Base-by-base conservation (phyloP, 2,113 vertebrate genomes). In the Sinocyclocheilus grahami region DNA sequence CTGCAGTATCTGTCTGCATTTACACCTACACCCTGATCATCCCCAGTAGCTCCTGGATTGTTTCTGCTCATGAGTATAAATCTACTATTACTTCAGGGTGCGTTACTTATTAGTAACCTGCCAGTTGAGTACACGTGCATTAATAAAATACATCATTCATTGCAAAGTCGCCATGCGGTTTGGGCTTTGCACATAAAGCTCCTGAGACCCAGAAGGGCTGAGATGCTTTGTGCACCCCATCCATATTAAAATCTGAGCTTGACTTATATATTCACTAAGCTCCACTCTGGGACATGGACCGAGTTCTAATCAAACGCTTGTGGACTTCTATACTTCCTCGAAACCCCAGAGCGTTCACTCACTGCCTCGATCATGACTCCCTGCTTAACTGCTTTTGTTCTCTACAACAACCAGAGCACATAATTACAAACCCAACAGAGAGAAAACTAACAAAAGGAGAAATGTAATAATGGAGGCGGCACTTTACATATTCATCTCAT, bases 381-480 rank as follows among this genome's bases (percentile, higher is more conserved):
- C 24, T 63, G 51, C 63, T 69, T 58, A 75, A 22, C 67, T 39
- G 74, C 81, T 77, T 75, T 60, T 65, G 53, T 78, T 80, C 82
- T 78, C 86, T 39, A 13, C 67, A 63, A 69, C 55, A 81, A 53
- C 55, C 20, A 85, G 22, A 80, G 42, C 55, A 18, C 27, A 48
- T 87, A 85, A 87, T 88, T 82, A 85, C 83, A 80, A 75, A 82
- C 76, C 48, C 87, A 81, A 72, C 58, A 27, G 82, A 79, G 86
- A 84, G 65, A 80, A 75, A 84, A 84, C 86, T 80, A 80, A 87
- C 87, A 87, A 72, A 84, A 37, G 48, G 65, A 39, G 75, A 75
- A 85, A 85, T 67, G 48, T 74, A 87, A 80, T 72, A 78, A 79
- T 42, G 69, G 72, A 51, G 51, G 71, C 48, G 22, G 39, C 51